phyloP scores from a whole-genome alignment of 1,140 invertebrate genomes.

The Steinernema feltiae region DNA sequence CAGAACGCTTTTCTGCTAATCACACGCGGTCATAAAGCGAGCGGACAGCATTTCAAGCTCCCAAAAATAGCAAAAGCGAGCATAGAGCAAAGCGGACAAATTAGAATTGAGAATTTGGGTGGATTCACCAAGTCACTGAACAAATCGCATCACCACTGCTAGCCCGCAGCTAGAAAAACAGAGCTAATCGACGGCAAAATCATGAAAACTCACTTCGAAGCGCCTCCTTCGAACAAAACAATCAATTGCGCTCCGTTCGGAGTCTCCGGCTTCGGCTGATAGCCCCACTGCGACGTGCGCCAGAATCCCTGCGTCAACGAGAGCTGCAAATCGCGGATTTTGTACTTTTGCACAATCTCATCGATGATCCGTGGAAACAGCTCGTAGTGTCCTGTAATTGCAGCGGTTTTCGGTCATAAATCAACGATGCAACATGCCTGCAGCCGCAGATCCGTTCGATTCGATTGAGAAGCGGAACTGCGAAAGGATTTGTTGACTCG shows the following conservation, averaged over 20 bases:
- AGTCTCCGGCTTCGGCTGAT: conserved; percentile 73
- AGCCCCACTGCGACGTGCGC: conserved; percentile 84
- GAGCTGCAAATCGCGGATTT: conserved; percentile 82
- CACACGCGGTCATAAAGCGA: too few relatives aligned
- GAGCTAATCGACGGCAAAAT: background rate
- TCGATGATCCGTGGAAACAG: conserved; percentile 81
- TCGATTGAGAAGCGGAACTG: background rate
- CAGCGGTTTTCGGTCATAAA: background rate
- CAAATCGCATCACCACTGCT: too few relatives aligned
- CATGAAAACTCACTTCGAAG: conserved; percentile 30
- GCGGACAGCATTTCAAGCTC: background rate
- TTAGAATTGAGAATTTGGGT: too few relatives aligned
- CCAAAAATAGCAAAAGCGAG: too few relatives aligned
- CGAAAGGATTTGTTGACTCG: background rate
- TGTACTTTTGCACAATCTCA: conserved; percentile 77
- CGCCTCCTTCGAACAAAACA: conserved; percentile 74
- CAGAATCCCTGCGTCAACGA: conserved; percentile 84
- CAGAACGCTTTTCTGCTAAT: too few relatives aligned
- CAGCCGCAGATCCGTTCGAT: background rate
- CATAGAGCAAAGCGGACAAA: too few relatives aligned
- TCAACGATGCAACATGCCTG: background rate
- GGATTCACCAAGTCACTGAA: too few relatives aligned
- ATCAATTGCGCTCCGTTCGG: conserved; percentile 84
- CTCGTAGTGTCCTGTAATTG: conserved; percentile 62
- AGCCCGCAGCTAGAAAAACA: conserved; percentile 24